phyloP scores from a whole-genome alignment of 1,140 invertebrate species.

The Sinonovacula constricta region DNA sequence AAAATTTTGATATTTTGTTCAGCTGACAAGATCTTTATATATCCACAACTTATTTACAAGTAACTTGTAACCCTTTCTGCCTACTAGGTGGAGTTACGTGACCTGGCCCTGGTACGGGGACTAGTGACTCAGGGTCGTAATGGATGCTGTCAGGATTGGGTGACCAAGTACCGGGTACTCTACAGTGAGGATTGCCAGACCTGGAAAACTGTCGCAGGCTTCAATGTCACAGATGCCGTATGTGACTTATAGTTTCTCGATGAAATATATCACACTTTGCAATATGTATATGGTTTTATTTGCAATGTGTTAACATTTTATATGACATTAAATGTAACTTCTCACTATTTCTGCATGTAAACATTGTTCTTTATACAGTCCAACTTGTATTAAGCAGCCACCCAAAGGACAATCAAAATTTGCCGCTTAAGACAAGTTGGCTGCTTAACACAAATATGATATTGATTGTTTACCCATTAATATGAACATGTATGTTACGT shows the following conservation, averaged over 20 bases:
- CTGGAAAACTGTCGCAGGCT: conserved; percentile 50
- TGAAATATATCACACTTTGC: background rate
- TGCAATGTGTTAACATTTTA: too few relatives aligned
- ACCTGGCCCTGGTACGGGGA: conserved; percentile 48
- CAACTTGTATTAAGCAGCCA: too few relatives aligned
- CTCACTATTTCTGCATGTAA: background rate
- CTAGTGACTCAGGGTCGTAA: conserved; percentile 59
- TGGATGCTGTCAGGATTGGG: conserved; percentile 60
- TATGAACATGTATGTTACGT: too few relatives aligned
- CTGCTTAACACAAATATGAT: too few relatives aligned
- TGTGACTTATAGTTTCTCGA: background rate
- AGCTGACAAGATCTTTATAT: too few relatives aligned
- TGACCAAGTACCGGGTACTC: conserved; percentile 54
- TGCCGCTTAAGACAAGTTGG: background rate
- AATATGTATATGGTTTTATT: background rate
- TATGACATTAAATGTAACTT: background rate
- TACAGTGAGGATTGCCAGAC: conserved; percentile 60
- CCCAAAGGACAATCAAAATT: conserved; percentile 2
- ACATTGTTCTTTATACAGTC: conserved; percentile 4
- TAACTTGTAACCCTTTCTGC: background rate
- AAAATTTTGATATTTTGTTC: too few relatives aligned
- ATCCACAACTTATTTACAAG: too few relatives aligned
- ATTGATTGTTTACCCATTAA: too few relatives aligned
- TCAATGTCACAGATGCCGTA: conserved; percentile 50
- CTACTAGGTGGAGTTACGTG: conserved; percentile 55